These are phyloP conservation scores for Dynastes hyllus DNA, from an alignment of 2,888 invertebrate genomes.

Conservation along the genomic window DNA sequence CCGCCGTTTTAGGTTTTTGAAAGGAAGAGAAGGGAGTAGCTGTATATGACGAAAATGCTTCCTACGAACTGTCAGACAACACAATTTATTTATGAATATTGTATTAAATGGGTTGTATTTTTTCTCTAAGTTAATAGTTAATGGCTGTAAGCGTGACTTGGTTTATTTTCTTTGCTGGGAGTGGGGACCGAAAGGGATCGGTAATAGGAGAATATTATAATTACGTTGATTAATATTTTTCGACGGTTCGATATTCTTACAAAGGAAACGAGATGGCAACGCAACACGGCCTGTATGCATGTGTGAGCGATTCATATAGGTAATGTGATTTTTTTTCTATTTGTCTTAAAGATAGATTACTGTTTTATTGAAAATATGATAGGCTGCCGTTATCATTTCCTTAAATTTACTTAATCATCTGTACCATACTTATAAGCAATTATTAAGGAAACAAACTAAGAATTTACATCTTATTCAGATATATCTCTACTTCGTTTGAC, in stretches of 20 bases:
- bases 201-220: conserved; percentile 48
- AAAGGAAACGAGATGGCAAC: too few relatives aligned
- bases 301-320: too few relatives aligned
- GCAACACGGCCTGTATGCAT: too few relatives aligned
- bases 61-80: conserved; percentile 53
- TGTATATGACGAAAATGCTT: conserved; percentile 44
- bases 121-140: conserved; percentile 49
- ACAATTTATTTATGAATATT: conserved; percentile 54
- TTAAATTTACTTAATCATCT: too few relatives aligned
- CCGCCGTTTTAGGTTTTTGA: conserved; percentile 48
- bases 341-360: too few relatives aligned
- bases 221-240: conserved; percentile 50
- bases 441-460: too few relatives aligned
- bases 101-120: conserved; percentile 52
- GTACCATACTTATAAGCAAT: too few relatives aligned
- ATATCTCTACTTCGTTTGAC: too few relatives aligned
- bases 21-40: conserved; percentile 51
- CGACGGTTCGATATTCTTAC: conserved; percentile 17
- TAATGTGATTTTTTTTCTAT: too few relatives aligned
- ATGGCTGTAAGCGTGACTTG: conserved; percentile 49
- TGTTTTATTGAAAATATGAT: too few relatives aligned
- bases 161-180: conserved; percentile 40
- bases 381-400: too few relatives aligned
- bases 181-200: conserved; percentile 35
- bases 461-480: too few relatives aligned